Conservation (phyloP, 2,888 invertebrate species). For the Leucoma salicis region DNA sequence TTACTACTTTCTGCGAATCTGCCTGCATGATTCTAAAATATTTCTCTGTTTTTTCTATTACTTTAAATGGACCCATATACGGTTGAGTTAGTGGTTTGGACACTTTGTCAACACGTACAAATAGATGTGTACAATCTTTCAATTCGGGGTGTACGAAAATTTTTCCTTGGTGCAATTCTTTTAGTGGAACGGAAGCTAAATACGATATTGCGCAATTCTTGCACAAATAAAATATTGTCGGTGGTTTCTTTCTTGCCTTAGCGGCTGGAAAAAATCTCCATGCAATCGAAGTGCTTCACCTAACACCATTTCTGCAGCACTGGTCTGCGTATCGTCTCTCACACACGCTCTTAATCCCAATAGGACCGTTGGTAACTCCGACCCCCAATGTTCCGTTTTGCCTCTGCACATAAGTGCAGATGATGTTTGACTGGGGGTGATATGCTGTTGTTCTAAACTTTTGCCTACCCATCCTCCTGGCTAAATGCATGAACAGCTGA, state of each 20-base stretch:
- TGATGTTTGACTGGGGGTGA: slow-evolving; percentile 28
- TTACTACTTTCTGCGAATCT: neutral
- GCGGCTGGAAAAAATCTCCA: neutral
- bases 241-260: no score
- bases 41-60: neutral
- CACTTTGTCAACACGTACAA: neutral
- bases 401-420: slow-evolving; percentile 7
- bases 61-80: neutral
- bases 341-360: neutral
- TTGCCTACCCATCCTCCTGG: slow-evolving; percentile 14
- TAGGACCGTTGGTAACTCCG: neutral
- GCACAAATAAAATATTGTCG: neutral
- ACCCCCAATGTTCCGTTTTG: neutral
- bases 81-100: neutral
- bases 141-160: no score
- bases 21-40: neutral
- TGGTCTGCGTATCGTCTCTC: neutral
- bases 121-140: no score
- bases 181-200: neutral
- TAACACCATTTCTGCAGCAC: neutral
- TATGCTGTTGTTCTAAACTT: slow-evolving; percentile 23
- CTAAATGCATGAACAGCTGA: slow-evolving; percentile 6
- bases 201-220: neutral
- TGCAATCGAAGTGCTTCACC: neutral
- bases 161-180: no score